These are phyloP conservation scores for Chloroceryle aenea DNA, from an alignment of 2,113 vertebrate genomes.

Conservation along the genomic window DNA sequence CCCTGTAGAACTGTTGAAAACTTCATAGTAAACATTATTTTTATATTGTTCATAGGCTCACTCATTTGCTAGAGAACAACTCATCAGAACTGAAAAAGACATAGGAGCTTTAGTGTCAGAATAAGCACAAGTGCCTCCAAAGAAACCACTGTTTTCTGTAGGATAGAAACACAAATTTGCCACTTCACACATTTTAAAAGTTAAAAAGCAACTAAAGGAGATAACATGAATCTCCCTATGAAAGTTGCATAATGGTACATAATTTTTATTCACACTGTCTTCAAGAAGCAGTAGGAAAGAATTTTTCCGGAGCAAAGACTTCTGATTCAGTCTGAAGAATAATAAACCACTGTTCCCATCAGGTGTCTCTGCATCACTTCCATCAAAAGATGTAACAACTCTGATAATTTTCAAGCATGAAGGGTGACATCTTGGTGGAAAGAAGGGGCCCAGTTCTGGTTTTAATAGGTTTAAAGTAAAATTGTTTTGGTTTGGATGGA, in stretches of 20 bases:
- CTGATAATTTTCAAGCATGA: neutral
- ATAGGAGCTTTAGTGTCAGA: neutral
- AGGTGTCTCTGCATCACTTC: neutral
- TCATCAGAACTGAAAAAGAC: neutral
- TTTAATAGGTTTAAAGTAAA: neutral
- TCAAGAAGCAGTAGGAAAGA: neutral
- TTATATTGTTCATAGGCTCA: neutral
- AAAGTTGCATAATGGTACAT: neutral
- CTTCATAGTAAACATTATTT: neutral
- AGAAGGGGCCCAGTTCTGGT: neutral
- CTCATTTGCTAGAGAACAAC: neutral
- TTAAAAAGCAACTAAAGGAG: neutral
- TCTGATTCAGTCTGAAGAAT: neutral
- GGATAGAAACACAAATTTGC: neutral
- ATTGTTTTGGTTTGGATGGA: neutral
- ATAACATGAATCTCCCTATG: neutral
- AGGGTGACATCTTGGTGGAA: neutral
- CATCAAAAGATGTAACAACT: neutral
- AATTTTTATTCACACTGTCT: neutral
- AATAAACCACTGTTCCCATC: neutral
- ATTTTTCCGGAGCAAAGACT: neutral
- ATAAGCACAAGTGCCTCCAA: neutral
- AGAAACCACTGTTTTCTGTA: neutral
- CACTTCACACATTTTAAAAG: neutral
- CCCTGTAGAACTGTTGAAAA: neutral